Evolutionary conservation across 1,140 invertebrate species (phyloP), one percentile per base, ranked within the genome.

Genomic region (Sinella curviseta): DNA sequence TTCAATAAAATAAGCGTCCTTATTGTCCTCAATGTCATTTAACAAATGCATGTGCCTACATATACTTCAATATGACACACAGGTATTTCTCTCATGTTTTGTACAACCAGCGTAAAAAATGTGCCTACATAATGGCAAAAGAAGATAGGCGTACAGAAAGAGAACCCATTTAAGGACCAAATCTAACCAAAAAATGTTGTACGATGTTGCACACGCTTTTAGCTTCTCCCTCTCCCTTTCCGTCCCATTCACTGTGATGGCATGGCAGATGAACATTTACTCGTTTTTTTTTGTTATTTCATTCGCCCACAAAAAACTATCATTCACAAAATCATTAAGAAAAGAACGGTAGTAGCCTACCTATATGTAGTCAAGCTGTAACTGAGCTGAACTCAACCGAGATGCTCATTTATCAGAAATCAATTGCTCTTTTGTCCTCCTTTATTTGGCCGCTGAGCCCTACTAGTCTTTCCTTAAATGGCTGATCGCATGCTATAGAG

Each of bases 381-480:
- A n/a, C n/a, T n/a, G n/a, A n/a, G n/a, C n/a, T n/a, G n/a, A n/a
- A n/a, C n/a, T n/a, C n/a, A n/a, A 60, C 3, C 3, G 8, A 14
- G 55, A 60, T 60, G 55, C 55, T 60, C 65, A 70, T 70, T 70
- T 70, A 70, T 70, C 65, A 70, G 65, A 70, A 70, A 70, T 70
- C 65, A 70, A 70, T 70, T 70, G 65, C 31, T 70, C 31, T 70
- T 70, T 70, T 70, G 31, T 31, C 28, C 26, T 65, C 4, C 65
- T 70, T 30, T 33, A 33, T 70, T 70, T 70, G 65, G 65, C 31
- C 31, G 65, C 8, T 14, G 65, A 70, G 65, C 65, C 65, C 31
- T 70, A 70, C 65, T 30, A 33, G 31, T 31, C 31, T 70, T 70
- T 70, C 65, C 65, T 70, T 31, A 70, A 70, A 70, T 31, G 65